These are phyloP conservation scores for Trachelus tabidus DNA, from an alignment of 2,888 invertebrate species.

Conservation along the genomic window DNA sequence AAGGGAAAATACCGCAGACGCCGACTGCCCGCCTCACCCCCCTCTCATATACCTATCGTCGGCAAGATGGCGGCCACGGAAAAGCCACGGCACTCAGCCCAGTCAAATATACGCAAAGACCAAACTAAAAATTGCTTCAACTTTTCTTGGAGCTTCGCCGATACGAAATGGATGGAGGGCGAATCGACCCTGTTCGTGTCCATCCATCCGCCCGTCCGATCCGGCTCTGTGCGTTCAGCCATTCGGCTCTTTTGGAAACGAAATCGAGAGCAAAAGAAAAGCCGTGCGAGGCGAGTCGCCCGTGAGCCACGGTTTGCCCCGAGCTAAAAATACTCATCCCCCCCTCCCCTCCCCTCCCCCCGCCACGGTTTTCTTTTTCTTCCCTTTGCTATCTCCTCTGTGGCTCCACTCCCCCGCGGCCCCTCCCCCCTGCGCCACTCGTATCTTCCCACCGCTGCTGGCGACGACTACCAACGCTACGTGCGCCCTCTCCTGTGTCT, in stretches of 20 bases:
- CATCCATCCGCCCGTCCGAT: background rate
- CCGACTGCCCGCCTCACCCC: background rate
- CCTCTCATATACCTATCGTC: background rate
- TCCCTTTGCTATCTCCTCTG: background rate
- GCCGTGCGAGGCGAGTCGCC: background rate
- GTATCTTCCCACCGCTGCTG: no score
- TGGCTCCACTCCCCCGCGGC: background rate
- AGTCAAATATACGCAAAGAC: background rate
- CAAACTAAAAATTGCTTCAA: slow-evolving; percentile 3
- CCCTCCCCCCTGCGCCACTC: no score
- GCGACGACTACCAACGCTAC: no score
- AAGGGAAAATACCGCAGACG: background rate
- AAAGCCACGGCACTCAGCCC: background rate
- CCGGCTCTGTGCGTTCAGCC: background rate
- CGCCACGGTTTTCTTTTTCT: slow-evolving; percentile 4
- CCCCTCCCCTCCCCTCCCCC: background rate
- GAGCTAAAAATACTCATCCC: slow-evolving; percentile 4
- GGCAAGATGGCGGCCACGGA: background rate
- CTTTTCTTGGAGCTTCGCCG: slow-evolving; percentile 1
- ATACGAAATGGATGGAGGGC: background rate
- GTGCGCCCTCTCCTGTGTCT: no score
- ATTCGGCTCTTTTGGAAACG: no score
- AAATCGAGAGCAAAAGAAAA: background rate
- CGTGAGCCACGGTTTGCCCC: slow-evolving; percentile 2
- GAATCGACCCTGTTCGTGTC: background rate